These are phyloP conservation scores for Agrotis puta DNA, from an alignment of 2,888 invertebrate species.

Conservation along the genomic window DNA sequence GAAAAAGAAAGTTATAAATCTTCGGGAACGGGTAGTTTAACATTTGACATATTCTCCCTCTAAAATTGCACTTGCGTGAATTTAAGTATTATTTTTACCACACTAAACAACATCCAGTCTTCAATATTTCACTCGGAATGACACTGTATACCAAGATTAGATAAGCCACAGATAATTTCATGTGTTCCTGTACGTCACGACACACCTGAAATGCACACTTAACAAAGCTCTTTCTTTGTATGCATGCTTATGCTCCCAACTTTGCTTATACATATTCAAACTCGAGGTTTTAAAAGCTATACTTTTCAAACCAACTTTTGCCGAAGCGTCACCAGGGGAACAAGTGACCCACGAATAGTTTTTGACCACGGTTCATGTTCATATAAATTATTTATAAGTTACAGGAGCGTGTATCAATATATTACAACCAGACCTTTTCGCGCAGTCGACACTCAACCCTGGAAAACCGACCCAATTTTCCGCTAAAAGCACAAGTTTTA, in stretches of 20 bases:
- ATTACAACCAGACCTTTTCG: constrained; percentile 34
- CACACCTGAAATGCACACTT: constrained; percentile 66
- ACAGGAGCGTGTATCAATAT: constrained; percentile 47
- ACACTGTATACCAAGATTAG: constrained; percentile 78
- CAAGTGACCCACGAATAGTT: constrained; percentile 43
- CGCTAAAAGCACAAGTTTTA: constrained; percentile 34
- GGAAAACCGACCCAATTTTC: constrained; percentile 25
- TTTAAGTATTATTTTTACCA: constrained; percentile 19
- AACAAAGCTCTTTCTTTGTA: constrained; percentile 70
- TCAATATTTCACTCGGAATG: constrained; percentile 72
- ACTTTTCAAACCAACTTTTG: constrained; percentile 49
- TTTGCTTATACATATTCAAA: constrained; percentile 69
- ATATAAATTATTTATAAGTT: constrained; percentile 51
- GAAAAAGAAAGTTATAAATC: constrained; percentile 39
- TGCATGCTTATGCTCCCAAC: constrained; percentile 57
- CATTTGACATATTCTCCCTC: constrained; percentile 10
- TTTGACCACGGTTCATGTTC: constrained; percentile 48
- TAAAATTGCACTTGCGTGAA: constrained; percentile 1
- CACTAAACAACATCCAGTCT: constrained; percentile 60
- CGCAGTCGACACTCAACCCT: constrained; percentile 19
- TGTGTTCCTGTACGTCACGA: constrained; percentile 64
- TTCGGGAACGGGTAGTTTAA: constrained; percentile 7
- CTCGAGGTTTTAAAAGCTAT: constrained; percentile 54
- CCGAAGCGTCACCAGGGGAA: constrained; percentile 54
- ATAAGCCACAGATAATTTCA: constrained; percentile 74